A percentile compares a stretch with the other conserved stretches of the same genome.
Conservation (phyloP, 2,797 vertebrate genomes). For the Pitangus sulphuratus region DNA sequence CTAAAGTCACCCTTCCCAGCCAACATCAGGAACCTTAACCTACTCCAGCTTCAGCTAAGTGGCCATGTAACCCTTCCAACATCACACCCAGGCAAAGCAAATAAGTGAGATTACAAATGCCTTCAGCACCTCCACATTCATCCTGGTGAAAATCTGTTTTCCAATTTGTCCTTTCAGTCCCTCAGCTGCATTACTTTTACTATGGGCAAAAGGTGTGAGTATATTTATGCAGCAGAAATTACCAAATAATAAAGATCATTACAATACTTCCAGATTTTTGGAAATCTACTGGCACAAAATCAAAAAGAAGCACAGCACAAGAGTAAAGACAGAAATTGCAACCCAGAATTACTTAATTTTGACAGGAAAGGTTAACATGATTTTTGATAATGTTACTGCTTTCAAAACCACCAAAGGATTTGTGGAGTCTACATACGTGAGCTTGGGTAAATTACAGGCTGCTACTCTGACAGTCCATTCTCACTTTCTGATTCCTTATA, state of each 20-base stretch:
- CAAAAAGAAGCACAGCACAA: background rate
- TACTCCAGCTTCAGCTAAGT: background rate
- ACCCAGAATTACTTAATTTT: background rate
- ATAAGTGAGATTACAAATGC: background rate
- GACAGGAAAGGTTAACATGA: background rate
- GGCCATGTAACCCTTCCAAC: background rate
- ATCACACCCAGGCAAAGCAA: background rate
- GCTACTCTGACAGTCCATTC: background rate
- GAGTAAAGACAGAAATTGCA: background rate
- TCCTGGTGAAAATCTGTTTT: background rate
- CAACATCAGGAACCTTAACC: background rate
- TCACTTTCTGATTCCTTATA: background rate
- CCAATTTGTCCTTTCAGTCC: background rate
- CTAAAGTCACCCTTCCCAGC: accelerated
- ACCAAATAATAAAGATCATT: background rate
- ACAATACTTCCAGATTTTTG: background rate
- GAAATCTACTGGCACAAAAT: background rate
- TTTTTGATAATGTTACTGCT: background rate
- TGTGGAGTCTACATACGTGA: background rate
- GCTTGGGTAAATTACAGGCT: background rate
- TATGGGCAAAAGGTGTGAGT: background rate
- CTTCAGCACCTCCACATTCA: background rate
- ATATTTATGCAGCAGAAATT: background rate
- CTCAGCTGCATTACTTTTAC: background rate
- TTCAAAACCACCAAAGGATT: background rate